Conservation (phyloP, 2,113 vertebrate genomes). For the Micromys minutus region DNA sequence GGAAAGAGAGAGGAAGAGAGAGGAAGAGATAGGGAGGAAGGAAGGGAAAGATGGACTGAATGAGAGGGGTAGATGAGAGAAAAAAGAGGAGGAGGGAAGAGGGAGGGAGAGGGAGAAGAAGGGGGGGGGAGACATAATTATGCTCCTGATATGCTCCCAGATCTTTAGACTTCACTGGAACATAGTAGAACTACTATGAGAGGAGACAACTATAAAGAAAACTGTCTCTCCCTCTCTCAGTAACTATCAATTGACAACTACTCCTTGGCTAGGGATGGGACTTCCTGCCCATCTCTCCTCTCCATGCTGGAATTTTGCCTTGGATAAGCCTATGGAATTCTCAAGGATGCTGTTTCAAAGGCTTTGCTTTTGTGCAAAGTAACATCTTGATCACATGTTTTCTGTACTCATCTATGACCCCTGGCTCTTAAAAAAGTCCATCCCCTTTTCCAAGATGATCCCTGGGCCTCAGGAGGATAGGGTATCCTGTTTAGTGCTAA, state of each 20-base stretch:
- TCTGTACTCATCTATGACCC: background rate
- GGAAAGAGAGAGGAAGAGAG: rapidly evolving
- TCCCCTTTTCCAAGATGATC: background rate
- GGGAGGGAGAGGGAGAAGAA: rapidly evolving
- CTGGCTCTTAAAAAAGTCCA: background rate
- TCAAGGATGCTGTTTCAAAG: background rate
- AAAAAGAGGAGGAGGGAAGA: rapidly evolving
- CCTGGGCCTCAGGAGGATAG: background rate
- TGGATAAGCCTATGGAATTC: background rate
- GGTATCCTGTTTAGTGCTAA: background rate
- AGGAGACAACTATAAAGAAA: no score
- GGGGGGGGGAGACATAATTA: background rate
- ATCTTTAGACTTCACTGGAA: background rate
- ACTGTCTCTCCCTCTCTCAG: no score
- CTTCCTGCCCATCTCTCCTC: background rate
- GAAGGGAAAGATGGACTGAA: no score
- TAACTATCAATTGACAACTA: background rate
- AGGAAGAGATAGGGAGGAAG: rapidly evolving
- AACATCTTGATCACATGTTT: background rate
- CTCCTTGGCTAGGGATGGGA: background rate
- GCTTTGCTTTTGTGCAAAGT: background rate
- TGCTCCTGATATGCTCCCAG: background rate
- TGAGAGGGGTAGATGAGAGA: background rate
- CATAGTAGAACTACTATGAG: background rate
- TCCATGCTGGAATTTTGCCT: background rate